Evolutionary conservation across 2,888 invertebrate genomes (phyloP), one percentile per base, ranked within the genome.

Genomic region (Octonoba sinensis): DNA sequence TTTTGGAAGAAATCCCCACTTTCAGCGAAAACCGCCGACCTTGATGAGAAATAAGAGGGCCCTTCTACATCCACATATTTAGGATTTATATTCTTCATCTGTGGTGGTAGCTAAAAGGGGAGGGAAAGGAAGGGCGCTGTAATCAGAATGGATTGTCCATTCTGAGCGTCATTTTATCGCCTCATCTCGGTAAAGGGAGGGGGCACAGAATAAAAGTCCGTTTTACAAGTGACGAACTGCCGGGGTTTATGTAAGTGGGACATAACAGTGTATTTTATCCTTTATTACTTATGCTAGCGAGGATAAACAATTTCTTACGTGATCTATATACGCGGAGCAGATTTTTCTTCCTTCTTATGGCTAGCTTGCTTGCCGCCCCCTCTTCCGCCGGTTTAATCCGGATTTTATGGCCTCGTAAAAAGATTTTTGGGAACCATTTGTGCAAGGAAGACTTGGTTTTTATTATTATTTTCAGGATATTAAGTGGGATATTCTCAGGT

Each of bases 241-340:
- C 73, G 73, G 79, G 79, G 79, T 73, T 81, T 81, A 81, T 81
- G 79, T 81, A 81, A 81, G 79, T 81, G 73, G 79, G 67, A 64
- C 79, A 81, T 81, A 81, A 81, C 79, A 81, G 79, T 67, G 79
- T 81, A 81, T 81, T 81, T 81, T 81, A 81, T 81, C 79, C 79
- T 81, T 81, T 81, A 81, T 81, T 81, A 81, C 79, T 81, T 81
- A 81, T 81, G 79, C 79, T 81, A 69, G 67, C 59, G 46, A 22
- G 73, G 73, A 81, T 81, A 81, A 81, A 73, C 79, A 81, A 81
- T 81, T 81, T 81, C 73, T 62, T 47, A 62, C 56, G 73, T 81
- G 73, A 81, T 69, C 73, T 81, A 81, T 81, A 69, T 81, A 73
- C 69, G 60, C n/a, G 69, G 56, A 81, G 67, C 79, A 81, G 79